A percentile compares a stretch with the other conserved stretches of the same genome.
Conservation (phyloP, 2,888 invertebrate species). For the Tethea ocularis region DNA sequence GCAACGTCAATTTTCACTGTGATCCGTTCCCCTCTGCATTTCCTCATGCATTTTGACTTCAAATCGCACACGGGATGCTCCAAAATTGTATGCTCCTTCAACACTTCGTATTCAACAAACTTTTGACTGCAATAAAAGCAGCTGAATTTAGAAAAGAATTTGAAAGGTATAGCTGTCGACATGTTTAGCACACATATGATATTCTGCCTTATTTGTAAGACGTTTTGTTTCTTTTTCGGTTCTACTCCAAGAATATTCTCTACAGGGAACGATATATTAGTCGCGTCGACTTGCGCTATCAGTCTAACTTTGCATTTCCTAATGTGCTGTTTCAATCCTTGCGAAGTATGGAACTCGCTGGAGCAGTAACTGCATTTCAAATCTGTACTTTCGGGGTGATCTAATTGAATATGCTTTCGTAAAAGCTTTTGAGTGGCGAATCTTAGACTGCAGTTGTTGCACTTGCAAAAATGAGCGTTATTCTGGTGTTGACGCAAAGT, state of each 20-base stretch:
- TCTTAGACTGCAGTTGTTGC: conserved; percentile 54
- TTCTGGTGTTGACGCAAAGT: conserved; percentile 52
- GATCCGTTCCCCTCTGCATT: conserved; percentile 69
- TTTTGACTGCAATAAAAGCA: conserved; percentile 73
- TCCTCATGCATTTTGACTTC: conserved; percentile 65
- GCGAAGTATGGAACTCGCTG: conserved; percentile 56
- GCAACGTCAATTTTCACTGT: conserved; percentile 68
- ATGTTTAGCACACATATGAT: conserved; percentile 71
- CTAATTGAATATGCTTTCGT: conserved; percentile 55
- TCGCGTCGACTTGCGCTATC: conserved; percentile 31
- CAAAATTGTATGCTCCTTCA: conserved; percentile 56
- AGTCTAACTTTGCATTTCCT: conserved; percentile 60
- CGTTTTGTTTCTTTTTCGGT: conserved; percentile 56
- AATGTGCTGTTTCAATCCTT: conserved; percentile 61
- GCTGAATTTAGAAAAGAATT: conserved; percentile 66
- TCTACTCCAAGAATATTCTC: conserved; percentile 26
- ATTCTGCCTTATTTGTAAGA: conserved; percentile 64
- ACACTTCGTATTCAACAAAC: conserved; percentile 65
- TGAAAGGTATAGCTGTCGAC: conserved; percentile 73
- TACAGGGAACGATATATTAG: conserved; percentile 23
- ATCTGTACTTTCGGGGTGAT: conserved; percentile 55
- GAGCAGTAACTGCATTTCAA: conserved; percentile 64
- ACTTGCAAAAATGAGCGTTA: conserved; percentile 58
- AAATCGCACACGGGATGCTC: conserved; percentile 69
- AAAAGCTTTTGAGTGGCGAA: conserved; percentile 54